phyloP scores from a whole-genome alignment of 1,140 invertebrate genomes.

The Temnothorax longispinosus region DNA sequence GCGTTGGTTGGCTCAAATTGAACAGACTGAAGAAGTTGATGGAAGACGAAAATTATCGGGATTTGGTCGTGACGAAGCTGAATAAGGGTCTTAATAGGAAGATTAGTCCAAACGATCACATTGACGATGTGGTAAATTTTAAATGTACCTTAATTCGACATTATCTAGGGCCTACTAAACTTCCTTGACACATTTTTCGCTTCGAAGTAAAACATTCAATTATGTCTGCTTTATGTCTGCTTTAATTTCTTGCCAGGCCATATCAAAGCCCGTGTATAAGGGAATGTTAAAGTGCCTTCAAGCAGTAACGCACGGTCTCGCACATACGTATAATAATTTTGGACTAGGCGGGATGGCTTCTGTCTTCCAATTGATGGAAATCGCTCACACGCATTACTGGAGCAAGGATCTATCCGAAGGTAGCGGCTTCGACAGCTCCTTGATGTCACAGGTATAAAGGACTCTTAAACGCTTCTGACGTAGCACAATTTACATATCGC shows the following conservation, averaged over 20 bases:
- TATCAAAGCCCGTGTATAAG: conserved; percentile 96
- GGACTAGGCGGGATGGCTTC: conserved; percentile 99
- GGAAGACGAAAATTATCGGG: conserved; percentile 99
- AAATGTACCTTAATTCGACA: not conserved
- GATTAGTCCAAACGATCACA: conserved; percentile 97
- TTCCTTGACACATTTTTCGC: not conserved
- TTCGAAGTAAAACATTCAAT: not conserved
- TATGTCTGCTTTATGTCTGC: conserved; percentile 2
- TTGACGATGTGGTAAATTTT: conserved; percentile 97
- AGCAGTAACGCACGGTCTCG: conserved; percentile 95
- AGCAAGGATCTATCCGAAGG: conserved; percentile 92
- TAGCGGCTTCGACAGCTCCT: conserved; percentile 83
- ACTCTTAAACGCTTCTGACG: not conserved
- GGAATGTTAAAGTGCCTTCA: conserved; percentile 97
- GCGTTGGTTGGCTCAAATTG: conserved; percentile 98
- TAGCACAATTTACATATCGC: not conserved
- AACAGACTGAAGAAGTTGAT: conserved; percentile 98
- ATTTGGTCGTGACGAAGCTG: conserved; percentile 97
- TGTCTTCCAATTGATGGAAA: conserved; percentile 98
- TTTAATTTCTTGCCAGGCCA: conserved; percentile 88
- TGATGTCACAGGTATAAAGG: conserved; percentile 85
- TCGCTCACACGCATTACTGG: conserved; percentile 99
- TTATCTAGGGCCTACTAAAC: not conserved
- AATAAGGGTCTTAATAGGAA: conserved; percentile 98
- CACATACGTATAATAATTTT: conserved; percentile 96